Conservation (phyloP, 1,140 invertebrate species). For the Agraylea sexmaculata region DNA sequence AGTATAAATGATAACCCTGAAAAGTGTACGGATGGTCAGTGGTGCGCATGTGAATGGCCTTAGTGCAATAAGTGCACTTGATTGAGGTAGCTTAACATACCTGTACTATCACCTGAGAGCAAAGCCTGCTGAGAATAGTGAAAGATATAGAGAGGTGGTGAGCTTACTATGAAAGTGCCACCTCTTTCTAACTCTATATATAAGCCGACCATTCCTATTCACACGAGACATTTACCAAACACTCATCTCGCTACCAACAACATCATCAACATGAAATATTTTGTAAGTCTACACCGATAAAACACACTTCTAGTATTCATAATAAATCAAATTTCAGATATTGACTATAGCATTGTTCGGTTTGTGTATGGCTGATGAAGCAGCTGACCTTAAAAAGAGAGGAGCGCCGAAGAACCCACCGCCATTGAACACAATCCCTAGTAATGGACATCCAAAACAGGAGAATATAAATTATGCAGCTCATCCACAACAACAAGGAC, state of each 20-base stretch:
- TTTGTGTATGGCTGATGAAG: constrained; percentile 13
- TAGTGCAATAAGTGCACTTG: no score
- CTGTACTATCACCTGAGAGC: no score
- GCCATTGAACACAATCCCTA: constrained; percentile 10
- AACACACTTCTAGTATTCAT: no score
- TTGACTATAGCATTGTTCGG: constrained; percentile 8
- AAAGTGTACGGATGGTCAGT: no score
- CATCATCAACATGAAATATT: constrained; percentile 3
- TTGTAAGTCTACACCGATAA: neutral
- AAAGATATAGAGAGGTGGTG: no score
- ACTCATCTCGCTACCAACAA: constrained; percentile 6
- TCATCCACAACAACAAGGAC: constrained; percentile 6
- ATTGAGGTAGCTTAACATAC: no score
- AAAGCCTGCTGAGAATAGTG: no score
- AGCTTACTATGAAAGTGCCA: no score
- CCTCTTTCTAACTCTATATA: no score
- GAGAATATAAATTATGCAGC: constrained; percentile 8
- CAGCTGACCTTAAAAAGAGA: constrained; percentile 12
- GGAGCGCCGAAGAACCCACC: constrained; percentile 12
- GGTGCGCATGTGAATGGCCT: no score
- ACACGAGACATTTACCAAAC: constrained; percentile 13
- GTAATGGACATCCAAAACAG: constrained; percentile 18
- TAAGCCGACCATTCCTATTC: constrained; percentile 1
- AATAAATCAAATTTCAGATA: constrained; percentile 7
- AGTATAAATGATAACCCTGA: no score